A percentile compares a stretch with the other conserved stretches of the same genome.
These are phyloP conservation scores for Chaetogeoica ovagalla DNA, from an alignment of 2,888 invertebrate species.

Conservation along the genomic window DNA sequence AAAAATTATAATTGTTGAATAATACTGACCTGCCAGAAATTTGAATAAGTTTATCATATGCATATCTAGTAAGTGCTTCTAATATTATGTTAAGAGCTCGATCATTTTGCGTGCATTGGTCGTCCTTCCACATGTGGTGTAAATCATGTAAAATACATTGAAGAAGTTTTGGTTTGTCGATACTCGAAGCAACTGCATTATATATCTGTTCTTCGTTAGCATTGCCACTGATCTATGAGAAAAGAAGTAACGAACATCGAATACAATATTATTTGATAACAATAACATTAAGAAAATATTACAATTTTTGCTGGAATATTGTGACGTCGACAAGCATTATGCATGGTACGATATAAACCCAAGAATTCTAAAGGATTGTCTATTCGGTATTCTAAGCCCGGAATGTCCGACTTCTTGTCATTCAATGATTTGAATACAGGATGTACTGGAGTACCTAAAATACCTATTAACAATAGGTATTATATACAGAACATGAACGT, in stretches of 20 bases:
- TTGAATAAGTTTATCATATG: constrained; percentile 85
- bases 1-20: background rate
- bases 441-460: constrained; percentile 51
- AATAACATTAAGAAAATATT: constrained; percentile 58
- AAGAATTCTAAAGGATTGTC: constrained; percentile 82
- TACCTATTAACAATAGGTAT: background rate
- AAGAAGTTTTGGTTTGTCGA: constrained; percentile 81
- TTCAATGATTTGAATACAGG: constrained; percentile 50
- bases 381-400: constrained; percentile 78
- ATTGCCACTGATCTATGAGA: constrained; percentile 67
- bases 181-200: constrained; percentile 79
- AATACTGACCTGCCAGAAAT: constrained; percentile 78
- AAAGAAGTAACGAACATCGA: background rate
- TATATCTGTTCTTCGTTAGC: constrained; percentile 88
- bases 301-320: constrained; percentile 89
- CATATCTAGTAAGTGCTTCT: constrained; percentile 86
- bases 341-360: constrained; percentile 85
- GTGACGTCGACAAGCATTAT: constrained; percentile 86
- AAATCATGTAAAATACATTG: constrained; percentile 86
- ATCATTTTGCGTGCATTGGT: constrained; percentile 75
- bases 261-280: background rate
- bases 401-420: constrained; percentile 70
- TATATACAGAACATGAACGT: background rate
- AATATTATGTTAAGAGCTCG: constrained; percentile 80
- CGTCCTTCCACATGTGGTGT: constrained; percentile 83